Base-by-base conservation (phyloP, 2,888 invertebrate genomes). In the Ptilodon capucinus region DNA sequence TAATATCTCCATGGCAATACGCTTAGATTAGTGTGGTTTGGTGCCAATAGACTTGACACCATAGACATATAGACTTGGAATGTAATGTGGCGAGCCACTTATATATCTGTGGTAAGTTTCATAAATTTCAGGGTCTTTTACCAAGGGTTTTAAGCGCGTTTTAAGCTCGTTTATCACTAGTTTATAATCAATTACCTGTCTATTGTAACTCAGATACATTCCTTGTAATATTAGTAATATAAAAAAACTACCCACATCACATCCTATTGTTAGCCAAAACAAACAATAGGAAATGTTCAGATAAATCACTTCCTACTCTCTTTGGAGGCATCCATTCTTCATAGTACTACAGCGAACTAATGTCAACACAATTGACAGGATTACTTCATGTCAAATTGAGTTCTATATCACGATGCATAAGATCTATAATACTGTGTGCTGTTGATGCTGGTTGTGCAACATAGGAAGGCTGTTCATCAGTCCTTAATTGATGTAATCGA, bases 401-500 rank as follows among this genome's bases (percentile, higher is more conserved):
- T 48, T 39, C 39, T 62, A 47, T 19, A 1, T 0, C 0, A 2
- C 2, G 0, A 1, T 0, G 1, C 0, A 0, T 38, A 51, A n/a
- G 16, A 44, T 11, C 21, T 21, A 44, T 28, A 42, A 19, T 56
- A 3, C 21, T 5, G 7, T 51, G 38, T 5, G 0, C 2, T 44
- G 42, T 42, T 23, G 16, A 30, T 28, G 30, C 23, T 21, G 42
- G 34, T 35, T 14, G 23, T 23, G 44, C 5, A 34, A 21, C 32
- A 9, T 49, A 16, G 50, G 23, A 38, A 55, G 66, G 65, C 48
- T 63, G 55, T 63, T 51, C 35, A 14, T 51, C 48, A 53, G 57
- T 63, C 66, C n/a, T 71, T 81, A 80, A 81, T 81, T 79, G 79
- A 79, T 79, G 75, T 66, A 64, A 60, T 46, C 48, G 54, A 54